Evolutionary conservation across 53 echinoderm and acorn worm species (phyloP), one percentile per base, ranked within the genome.

Genomic region (Temnopleurus reevesii): DNA sequence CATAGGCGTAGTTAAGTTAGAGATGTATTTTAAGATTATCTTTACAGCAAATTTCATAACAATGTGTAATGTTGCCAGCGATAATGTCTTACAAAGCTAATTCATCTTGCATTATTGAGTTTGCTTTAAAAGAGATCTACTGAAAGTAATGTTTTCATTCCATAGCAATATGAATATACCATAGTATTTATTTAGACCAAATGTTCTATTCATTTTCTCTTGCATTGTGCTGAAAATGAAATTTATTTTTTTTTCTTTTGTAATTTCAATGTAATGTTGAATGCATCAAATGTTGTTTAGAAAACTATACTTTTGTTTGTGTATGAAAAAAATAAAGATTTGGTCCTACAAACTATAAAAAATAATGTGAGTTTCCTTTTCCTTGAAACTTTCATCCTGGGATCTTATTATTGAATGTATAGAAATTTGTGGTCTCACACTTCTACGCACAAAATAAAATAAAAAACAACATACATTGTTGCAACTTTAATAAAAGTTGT

Each of bases 141-240:
- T n/a, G n/a, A n/a, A n/a, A n/a, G n/a, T n/a, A n/a, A 36, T 66
- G 41, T 36, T 41, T 66, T 66, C 36, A n/a, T n/a, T 61, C 61
- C 31, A 19, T 66, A 38, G 41, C 71, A 66, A 38, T 66, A 66
- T 66, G 19, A 38, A 8, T 66, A 26, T 61, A 28, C 34, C n/a
- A 13, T 38, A 71, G 21, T 71, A 71, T 38, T 71, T 43, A 71
- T 38, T n/a, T 71, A n/a, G 71, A 71, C 71, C 71, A 71, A 71
- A 71, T 71, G n/a, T 38, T 38, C 23, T 41, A 12, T 66, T 34
- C 1, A 4, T 61, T 13, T 61, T 12, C 61, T 31, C 17, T 9
- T 34, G 34, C 13, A 61, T 10, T 31, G 12, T 61, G 61, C 61
- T 61, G 33, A 61, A 33, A 61, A 61, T 30, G 61, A 63, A 56